A percentile compares a stretch with the other conserved stretches of the same genome.
Conservation (phyloP, 2,888 invertebrate species). For the Chrysolina americana region DNA sequence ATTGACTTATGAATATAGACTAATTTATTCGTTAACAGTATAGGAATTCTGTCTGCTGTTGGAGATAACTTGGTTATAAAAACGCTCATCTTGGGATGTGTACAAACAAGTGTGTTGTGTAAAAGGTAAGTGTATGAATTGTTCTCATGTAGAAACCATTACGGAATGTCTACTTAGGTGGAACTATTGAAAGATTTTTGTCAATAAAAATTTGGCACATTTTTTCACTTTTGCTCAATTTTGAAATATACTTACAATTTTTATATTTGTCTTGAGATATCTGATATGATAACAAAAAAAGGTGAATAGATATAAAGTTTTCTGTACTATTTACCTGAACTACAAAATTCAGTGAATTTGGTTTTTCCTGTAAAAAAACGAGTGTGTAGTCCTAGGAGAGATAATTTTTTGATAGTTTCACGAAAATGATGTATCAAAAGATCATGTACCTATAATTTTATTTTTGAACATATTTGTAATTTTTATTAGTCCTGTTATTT, state of each 20-base stretch:
- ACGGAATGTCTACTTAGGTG: not conserved
- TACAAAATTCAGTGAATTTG: not conserved
- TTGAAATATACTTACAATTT: not conserved
- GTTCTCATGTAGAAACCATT: not conserved
- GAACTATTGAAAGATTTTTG: not conserved
- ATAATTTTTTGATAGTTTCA: conserved; percentile 14
- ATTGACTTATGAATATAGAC: too few relatives aligned
- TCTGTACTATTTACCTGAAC: not conserved
- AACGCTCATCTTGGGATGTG: too few relatives aligned
- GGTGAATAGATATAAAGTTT: not conserved
- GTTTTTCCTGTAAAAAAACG: not conserved
- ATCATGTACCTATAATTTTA: conserved; percentile 11
- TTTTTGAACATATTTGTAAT: conserved; percentile 22
- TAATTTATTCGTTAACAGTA: too few relatives aligned
- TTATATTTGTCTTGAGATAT: not conserved
- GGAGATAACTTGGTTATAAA: too few relatives aligned
- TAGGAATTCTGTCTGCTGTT: too few relatives aligned
- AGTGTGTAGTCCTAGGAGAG: not conserved
- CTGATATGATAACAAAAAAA: not conserved
- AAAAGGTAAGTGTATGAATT: too few relatives aligned
- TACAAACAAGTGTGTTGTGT: too few relatives aligned
- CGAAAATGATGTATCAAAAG: not conserved
- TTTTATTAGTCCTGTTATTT: conserved; percentile 31
- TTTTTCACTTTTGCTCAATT: not conserved
- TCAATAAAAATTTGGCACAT: not conserved